phyloP scores from a whole-genome alignment of 2,888 invertebrate species.

The Atherix ibis region DNA sequence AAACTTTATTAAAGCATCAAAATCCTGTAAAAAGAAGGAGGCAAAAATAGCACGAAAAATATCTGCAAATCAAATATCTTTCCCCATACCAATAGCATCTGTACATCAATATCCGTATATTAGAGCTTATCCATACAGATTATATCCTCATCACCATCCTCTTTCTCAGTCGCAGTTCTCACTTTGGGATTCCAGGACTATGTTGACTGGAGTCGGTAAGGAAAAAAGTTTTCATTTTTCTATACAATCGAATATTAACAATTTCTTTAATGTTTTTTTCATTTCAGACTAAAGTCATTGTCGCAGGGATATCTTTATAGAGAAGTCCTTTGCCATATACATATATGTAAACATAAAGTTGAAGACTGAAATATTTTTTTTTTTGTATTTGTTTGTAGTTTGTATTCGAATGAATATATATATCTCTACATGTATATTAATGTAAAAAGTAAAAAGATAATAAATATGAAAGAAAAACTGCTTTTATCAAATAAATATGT shows the following conservation, averaged over 20 bases:
- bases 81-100: conserved; percentile 28
- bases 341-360: too few species aligned
- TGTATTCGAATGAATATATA: conserved; percentile 10
- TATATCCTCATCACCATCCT: conserved; percentile 28
- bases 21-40: conserved; percentile 15
- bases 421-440: conserved; percentile 13
- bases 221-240: conserved; percentile 7
- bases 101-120: conserved; percentile 22
- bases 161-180: conserved; percentile 30
- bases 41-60: conserved; percentile 23
- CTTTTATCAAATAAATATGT: too few species aligned
- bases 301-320: not conserved
- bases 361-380: conserved; percentile 26
- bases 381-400: conserved; percentile 9
- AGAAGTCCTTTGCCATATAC: conserved; percentile 18
- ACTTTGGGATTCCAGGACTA: conserved; percentile 29
- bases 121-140: conserved; percentile 26
- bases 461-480: conserved; percentile 10
- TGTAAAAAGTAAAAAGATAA: conserved; percentile 7
- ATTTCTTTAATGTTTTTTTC: too few species aligned
- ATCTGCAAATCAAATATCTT: conserved; percentile 25
- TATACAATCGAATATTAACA: too few species aligned
- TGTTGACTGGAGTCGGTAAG: conserved; percentile 28
- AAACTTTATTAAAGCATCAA: conserved; percentile 45
- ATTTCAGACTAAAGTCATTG: too few species aligned